Evolutionary conservation across 2,888 invertebrate genomes (phyloP), one percentile per base, ranked within the genome.

Genomic region (Matsumyia berberina): DNA sequence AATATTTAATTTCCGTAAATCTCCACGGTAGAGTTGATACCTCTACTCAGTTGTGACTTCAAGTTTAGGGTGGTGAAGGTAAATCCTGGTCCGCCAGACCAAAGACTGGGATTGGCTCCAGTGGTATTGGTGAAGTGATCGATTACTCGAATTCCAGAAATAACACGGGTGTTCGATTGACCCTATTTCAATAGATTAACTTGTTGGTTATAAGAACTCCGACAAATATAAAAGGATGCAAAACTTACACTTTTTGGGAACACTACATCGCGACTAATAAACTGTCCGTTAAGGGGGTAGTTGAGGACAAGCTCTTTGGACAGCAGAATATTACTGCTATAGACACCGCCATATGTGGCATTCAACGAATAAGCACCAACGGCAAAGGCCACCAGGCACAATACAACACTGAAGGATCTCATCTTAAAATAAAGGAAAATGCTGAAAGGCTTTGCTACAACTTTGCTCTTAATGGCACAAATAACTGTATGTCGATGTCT

Each of bases 61-160:
- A 79, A 42, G 31, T 78, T 70, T 8, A 78, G 37, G 1, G 53
- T 70, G 24, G 72, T 72, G 24, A 79, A 64, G 0, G 79, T 79
- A 29, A 51, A 79, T 64, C 79, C 79, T 49, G 79, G 79, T 5
- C 79, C 79, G 17, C 79, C 79, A 5, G 79, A 72, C 57, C 72
- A 72, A 57, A 79, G 49, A 51, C 57, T 72, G 15, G 79, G 79
- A 33, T 11, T 58, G 31, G 79, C 79, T 51, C 79, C 79, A 42
- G 62, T 72, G 17, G 55, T 72, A 24, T 79, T 79, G 6, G 11
- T 35, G 39, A 79, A 79, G 49, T 79, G 46, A 66, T 79, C 79
- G 17, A 58, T 29, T 5, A 79, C 58, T n/a, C 62, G 62, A 33
- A 79, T 57, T 58, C 64, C 79, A 64, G 57, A 15, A 29, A 79